Conservation (phyloP, 37 sponge, comb jelly and placozoan species). For the Halisarca cf. caerulea region DNA sequence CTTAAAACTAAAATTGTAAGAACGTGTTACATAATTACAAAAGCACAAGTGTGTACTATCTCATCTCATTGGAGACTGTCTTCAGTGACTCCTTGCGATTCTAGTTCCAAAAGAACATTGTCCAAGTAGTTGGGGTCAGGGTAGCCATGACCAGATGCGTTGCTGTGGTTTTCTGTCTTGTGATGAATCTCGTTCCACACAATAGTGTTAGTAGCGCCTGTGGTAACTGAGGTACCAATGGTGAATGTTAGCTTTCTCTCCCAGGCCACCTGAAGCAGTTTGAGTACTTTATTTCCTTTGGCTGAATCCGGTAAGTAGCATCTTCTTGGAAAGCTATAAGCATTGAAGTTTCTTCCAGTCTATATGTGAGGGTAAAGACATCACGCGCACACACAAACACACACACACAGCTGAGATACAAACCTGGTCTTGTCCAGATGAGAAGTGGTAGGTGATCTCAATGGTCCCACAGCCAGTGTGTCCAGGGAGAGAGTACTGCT, state of each 20-base stretch:
- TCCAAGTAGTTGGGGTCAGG: conserved; percentile 95
- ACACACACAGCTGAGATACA: background rate
- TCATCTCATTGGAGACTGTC: background rate
- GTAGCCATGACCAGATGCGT: conserved; percentile 89
- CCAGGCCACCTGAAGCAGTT: conserved; percentile 89
- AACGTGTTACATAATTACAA: no score
- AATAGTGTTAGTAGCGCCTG: conserved; percentile 80
- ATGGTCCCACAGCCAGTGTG: conserved; percentile 70
- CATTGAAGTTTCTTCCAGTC: conserved; percentile 69
- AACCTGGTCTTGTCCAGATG: conserved; percentile 42
- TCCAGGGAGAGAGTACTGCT: conserved; percentile 71
- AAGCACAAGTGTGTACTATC: no score
- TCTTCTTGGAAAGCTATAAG: conserved; percentile 86
- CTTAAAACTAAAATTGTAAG: no score
- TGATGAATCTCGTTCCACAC: conserved; percentile 99
- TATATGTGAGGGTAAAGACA: background rate
- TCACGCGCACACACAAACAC: background rate
- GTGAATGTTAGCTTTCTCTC: conserved; percentile 93
- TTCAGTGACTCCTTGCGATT: conserved; percentile 85
- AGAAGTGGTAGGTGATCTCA: conserved; percentile 83
- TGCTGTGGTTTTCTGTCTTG: conserved; percentile 84
- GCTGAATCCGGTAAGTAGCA: conserved; percentile 90
- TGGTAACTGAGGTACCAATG: conserved; percentile 91
- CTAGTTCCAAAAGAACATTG: conserved; percentile 86
- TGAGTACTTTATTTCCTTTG: conserved; percentile 85